Percentiles rank a stretch among this genome's conserved stretches.
Evolutionary conservation across 2,888 invertebrate genomes (phyloP).

Genomic region (Vandiemenella viatica): DNA sequence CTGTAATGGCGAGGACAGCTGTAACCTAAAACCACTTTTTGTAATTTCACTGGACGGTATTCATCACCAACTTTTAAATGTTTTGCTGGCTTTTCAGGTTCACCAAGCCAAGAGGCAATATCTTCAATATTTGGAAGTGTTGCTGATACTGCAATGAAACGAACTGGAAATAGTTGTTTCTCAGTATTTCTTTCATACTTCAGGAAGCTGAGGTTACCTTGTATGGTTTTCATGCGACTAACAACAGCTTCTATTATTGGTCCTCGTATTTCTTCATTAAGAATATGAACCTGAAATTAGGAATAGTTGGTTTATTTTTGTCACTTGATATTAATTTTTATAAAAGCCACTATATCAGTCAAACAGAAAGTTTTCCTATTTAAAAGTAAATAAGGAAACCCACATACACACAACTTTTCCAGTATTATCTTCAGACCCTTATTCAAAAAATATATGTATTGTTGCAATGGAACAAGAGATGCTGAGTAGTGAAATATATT

Average conservation of each 20-base stretch:
- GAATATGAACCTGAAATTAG: slow-evolving; percentile 44
- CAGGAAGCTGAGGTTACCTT: slow-evolving; percentile 22
- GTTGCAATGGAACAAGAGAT: too few relatives aligned
- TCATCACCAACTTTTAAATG: slow-evolving; percentile 49
- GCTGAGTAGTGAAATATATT: too few relatives aligned
- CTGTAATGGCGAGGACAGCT: slow-evolving; percentile 36
- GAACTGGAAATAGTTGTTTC: not conserved
- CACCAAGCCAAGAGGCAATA: slow-evolving; percentile 54
- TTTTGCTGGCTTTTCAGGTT: slow-evolving; percentile 31
- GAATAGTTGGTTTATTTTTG: too few relatives aligned
- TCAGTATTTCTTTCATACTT: too few relatives aligned
- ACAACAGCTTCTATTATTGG: slow-evolving; percentile 66
- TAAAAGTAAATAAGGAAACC: too few relatives aligned
- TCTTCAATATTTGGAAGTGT: slow-evolving; percentile 66
- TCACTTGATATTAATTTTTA: too few relatives aligned
- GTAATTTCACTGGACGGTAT: slow-evolving; percentile 56
- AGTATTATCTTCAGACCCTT: too few relatives aligned
- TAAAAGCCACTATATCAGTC: too few relatives aligned
- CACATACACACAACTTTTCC: too few relatives aligned
- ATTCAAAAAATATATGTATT: too few relatives aligned
- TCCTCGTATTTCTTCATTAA: slow-evolving; percentile 55
- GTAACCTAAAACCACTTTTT: slow-evolving; percentile 56
- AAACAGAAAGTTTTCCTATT: too few relatives aligned
- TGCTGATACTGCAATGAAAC: slow-evolving; percentile 65
- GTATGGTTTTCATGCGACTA: slow-evolving; percentile 64